Evolutionary conservation across 2,888 invertebrate species (phyloP).

Genomic region (Bruchidius siliquastri): DNA sequence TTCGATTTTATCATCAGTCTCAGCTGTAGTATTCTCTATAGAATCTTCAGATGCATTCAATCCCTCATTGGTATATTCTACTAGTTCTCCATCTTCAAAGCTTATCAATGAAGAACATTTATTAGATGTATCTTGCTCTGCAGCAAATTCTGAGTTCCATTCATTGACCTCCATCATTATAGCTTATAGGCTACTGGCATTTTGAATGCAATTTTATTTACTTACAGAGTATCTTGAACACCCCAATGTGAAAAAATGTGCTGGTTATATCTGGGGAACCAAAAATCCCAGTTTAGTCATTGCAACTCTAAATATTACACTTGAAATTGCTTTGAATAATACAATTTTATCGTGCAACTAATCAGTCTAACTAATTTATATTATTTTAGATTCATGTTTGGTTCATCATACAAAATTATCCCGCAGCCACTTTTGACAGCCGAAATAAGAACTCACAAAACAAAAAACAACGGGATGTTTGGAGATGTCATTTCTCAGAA

Average conservation of each 20-base stretch:
- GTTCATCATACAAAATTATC: background rate
- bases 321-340: background rate
- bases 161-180: background rate
- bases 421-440: background rate
- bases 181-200: background rate
- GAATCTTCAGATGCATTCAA: background rate
- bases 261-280: background rate
- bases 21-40: constrained; percentile 11
- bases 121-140: background rate
- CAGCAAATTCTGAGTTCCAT: background rate
- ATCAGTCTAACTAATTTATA: background rate
- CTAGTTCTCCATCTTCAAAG: background rate
- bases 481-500: too few species aligned
- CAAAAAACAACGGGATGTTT: too few species aligned
- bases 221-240: background rate
- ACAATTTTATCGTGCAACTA: background rate
- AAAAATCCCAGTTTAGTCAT: background rate
- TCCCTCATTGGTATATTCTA: background rate
- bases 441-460: background rate
- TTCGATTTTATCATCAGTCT: constrained; percentile 26
- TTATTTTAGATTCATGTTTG: background rate
- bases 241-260: background rate
- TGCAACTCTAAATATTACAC: background rate
- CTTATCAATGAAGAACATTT: background rate
- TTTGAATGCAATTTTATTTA: background rate